These are phyloP conservation scores for Drosophila nigritarsus DNA, from an alignment of 2,888 invertebrate genomes.

Conservation along the genomic window DNA sequence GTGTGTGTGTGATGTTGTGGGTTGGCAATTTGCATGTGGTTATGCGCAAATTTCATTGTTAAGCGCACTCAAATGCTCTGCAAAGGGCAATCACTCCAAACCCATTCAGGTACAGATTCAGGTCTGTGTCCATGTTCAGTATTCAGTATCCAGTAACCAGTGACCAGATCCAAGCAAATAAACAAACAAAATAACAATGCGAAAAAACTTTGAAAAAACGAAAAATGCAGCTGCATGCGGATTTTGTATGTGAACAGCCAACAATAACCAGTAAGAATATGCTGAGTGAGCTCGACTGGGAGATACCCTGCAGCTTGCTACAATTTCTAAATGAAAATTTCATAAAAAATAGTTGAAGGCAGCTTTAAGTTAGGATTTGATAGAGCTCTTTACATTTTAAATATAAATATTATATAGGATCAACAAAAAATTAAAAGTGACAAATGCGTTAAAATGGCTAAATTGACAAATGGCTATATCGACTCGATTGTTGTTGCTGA, in stretches of 20 bases:
- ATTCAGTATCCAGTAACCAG: constrained; percentile 6
- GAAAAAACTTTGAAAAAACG: constrained; percentile 13
- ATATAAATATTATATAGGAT: too few relatives aligned
- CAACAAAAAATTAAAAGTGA: too few relatives aligned
- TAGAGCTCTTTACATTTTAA: too few relatives aligned
- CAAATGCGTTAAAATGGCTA: too few relatives aligned
- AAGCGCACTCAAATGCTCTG: constrained; percentile 67
- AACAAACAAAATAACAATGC: constrained; percentile 26
- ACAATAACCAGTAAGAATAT: not conserved
- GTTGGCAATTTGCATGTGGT: constrained; percentile 79
- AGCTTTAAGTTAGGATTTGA: too few relatives aligned
- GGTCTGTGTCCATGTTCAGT: constrained; percentile 8
- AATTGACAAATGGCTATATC: too few relatives aligned
- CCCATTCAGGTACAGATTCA: constrained; percentile 29
- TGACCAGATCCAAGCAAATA: constrained; percentile 26
- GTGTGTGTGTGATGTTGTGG: constrained; percentile 55
- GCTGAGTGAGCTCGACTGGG: not conserved
- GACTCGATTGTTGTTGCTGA: too few relatives aligned
- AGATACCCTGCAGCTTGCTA: not conserved
- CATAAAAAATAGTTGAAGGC: too few relatives aligned
- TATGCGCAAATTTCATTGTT: constrained; percentile 80
- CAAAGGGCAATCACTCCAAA: constrained; percentile 47
- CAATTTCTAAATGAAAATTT: too few relatives aligned
- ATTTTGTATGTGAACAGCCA: constrained; percentile 42
- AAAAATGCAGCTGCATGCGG: constrained; percentile 44